A percentile compares a stretch with the other conserved stretches of the same genome.
Conservation (phyloP, 2,797 vertebrate genomes). For the Adelosebastes latens region DNA sequence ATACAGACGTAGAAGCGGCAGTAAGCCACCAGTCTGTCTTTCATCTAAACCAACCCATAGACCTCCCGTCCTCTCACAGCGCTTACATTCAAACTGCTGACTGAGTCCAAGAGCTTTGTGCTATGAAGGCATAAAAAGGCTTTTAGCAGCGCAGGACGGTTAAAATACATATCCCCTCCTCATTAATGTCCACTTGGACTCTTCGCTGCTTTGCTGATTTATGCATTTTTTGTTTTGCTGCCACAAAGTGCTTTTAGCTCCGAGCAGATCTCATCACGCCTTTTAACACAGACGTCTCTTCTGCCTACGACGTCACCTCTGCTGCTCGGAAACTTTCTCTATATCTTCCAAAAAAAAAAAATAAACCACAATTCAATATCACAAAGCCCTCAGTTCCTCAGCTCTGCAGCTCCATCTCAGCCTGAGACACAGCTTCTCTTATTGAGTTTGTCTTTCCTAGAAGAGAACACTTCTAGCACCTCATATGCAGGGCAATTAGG, state of each 20-base stretch:
- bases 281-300: neutral
- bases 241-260: conserved; percentile 14
- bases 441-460: neutral
- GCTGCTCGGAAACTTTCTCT: conserved; percentile 11
- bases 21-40: neutral
- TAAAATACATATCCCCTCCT: conserved; percentile 27
- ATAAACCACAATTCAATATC: neutral
- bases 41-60: neutral
- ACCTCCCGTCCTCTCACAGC: neutral
- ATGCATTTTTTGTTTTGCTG: conserved; percentile 16
- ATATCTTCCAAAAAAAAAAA: neutral
- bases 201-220: conserved; percentile 12
- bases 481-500: neutral
- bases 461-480: neutral
- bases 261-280: neutral
- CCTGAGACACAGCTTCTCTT: neutral
- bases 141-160: conserved; percentile 24
- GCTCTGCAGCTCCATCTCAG: neutral
- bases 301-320: neutral
- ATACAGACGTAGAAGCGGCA: neutral
- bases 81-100: conserved; percentile 13
- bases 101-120: neutral
- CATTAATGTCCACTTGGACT: conserved; percentile 31
- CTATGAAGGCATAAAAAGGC: conserved; percentile 45
- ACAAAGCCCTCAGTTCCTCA: neutral